Percentiles rank a stretch among this genome's conserved stretches.
Conservation (phyloP, 2,888 invertebrate genomes). For the Dasysyrphus tricinctus region DNA sequence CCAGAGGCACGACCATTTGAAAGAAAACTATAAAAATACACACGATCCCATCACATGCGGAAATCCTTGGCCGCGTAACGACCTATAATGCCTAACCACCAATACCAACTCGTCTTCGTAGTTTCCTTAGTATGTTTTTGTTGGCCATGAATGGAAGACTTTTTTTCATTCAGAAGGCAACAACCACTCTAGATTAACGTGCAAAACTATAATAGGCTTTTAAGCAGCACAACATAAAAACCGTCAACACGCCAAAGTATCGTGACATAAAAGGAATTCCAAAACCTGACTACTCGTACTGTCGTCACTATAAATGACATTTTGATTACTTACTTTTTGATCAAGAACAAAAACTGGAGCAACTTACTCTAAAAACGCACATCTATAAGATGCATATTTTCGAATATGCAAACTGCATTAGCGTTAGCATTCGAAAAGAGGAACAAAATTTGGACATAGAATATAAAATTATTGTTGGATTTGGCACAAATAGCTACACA, state of each 20-base stretch:
- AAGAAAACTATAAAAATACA: neutral
- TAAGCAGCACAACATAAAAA: neutral
- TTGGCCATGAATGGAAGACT: slow-evolving; percentile 11
- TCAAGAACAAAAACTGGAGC: neutral
- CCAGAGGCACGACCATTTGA: neutral
- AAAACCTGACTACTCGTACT: neutral
- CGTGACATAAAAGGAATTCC: neutral
- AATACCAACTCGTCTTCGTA: neutral
- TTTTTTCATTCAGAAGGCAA: slow-evolving; percentile 1
- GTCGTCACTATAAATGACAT: neutral
- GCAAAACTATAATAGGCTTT: slow-evolving; percentile 14
- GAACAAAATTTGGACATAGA: neutral
- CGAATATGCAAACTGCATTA: neutral
- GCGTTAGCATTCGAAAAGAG: neutral
- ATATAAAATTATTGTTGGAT: slow-evolving; percentile 28
- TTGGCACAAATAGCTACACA: slow-evolving; percentile 24
- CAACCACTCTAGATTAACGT: slow-evolving; percentile 15
- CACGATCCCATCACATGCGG: neutral
- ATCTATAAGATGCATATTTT: neutral
- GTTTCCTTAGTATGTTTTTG: neutral
- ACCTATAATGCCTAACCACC: neutral
- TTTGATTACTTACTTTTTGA: neutral
- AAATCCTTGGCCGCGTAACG: neutral
- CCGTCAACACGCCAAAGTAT: slow-evolving; percentile 7
- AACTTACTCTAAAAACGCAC: neutral